Evolutionary conservation across 2,797 vertebrate species (phyloP).

Genomic region (Halcyon chelicuti): DNA sequence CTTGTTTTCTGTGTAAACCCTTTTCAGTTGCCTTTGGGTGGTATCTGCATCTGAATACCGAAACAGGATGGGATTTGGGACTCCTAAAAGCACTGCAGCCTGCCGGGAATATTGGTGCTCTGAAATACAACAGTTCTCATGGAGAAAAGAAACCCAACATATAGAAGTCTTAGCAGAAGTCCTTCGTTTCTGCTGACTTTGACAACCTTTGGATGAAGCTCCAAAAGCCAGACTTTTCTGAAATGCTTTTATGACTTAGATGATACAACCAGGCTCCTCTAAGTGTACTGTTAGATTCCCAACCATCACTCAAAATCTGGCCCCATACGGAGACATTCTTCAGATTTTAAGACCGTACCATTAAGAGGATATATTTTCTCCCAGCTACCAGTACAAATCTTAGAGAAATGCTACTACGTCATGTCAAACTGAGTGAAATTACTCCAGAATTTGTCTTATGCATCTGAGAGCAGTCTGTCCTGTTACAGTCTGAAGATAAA

Average conservation of each 20-base stretch:
- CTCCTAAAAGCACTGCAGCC: constrained; percentile 57
- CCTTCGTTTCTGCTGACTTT: not conserved
- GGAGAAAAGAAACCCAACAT: constrained; percentile 21
- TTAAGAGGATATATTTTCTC: not conserved
- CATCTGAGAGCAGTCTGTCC: not conserved
- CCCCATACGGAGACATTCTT: not conserved
- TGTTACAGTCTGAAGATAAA: not conserved
- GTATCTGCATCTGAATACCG: not conserved
- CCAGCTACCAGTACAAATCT: not conserved
- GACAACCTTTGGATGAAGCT: not conserved
- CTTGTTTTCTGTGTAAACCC: constrained; percentile 59
- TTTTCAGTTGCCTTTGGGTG: constrained; percentile 70
- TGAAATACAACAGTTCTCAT: not conserved
- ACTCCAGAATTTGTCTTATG: not conserved
- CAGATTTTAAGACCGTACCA: not conserved
- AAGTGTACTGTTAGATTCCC: not conserved
- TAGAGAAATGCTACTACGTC: not conserved
- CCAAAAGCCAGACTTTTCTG: not conserved
- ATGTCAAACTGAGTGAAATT: not conserved
- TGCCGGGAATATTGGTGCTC: constrained; percentile 50
- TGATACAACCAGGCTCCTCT: not conserved
- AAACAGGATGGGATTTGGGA: not conserved
- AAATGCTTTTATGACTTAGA: not conserved
- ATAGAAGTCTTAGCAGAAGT: not conserved
- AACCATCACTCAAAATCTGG: not conserved